Base-by-base conservation (phyloP, 2,797 vertebrate genomes). In the Crenuchus spilurus region DNA sequence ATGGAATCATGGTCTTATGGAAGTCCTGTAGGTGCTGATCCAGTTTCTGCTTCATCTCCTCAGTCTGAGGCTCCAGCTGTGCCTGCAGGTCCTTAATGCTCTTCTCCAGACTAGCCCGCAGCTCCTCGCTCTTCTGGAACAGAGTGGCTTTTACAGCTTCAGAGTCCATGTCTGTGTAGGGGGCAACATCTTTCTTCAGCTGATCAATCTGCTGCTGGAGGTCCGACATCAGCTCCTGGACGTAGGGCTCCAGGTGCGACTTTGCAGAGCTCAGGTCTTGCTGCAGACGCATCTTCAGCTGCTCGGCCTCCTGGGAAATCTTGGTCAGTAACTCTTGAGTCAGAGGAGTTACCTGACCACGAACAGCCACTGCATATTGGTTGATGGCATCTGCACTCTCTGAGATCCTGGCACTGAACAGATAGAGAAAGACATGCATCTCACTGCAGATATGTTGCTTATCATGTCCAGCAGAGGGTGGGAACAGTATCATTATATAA, bases 21-120 rank as follows among this genome's bases (percentile, higher is more conserved):
- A 92, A 89, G n/a, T 89, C 84, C 30, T 88, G 79, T 46, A 93
- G 31, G 35, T 84, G 84, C 41, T 87, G 80, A 16, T 90, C 84
- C 68, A 94, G 44, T 79, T 89, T 92, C 66, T 87, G 54, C 68
- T 81, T 90, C 6, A 92, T 66, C 44, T 92, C 89, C 3, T 90
- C 84, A 0, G 85, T 71, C 71, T 89, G 89, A 26, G 91, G 90
- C 1, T 83, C 83, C 80, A 92, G 80, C 74, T 85, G 79, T 37
- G 74, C 31, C 74, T 87, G 86, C 73, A 92, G 74, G 58, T 72
- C 35, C 11, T 42, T 74, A 67, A 91, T n/a, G n/a, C 77, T 85
- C 52, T 55, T 39, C 0, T 90, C 83, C 78, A 93, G 58, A 60
- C 80, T 87, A 2, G 0, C 77, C 73, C 80, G 85, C 76, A 94